Evolutionary conservation across 2,113 vertebrate genomes (phyloP), one percentile per base, ranked within the genome.

Genomic region (Tragelaphus scriptus): DNA sequence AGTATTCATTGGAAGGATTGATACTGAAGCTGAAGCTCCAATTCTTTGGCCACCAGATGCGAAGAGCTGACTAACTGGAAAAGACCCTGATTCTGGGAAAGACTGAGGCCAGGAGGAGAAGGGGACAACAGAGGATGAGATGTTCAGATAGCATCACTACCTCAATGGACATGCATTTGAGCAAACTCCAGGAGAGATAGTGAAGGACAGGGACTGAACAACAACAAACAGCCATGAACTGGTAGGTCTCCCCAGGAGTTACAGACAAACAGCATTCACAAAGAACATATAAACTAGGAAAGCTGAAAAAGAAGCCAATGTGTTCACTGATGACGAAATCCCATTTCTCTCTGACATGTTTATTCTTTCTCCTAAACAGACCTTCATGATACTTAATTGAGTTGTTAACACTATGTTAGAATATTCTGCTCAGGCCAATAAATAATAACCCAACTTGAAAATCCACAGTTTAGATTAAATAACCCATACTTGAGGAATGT

Each of bases 391-490:
- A 65, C 63, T 44, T 96, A 91, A 90, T 7, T 86, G 82, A 95
- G 68, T 47, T 81, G 63, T 68, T 49, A 40, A 55, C 30, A 68
- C 84, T 92, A 88, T 36, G 51, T 93, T 93, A 88, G 65, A 90
- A 94, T 71, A 91, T 51, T 89, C 49, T 58, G 2, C 12, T 85
- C 1, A 15, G 55, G 79, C 49, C 75, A 95, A 85, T 56, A 96
- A 93, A 90, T 85, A 95, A 55, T 44, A 92, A 51, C 55, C 40
- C 81, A 90, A 90, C 63, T 85, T 85, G 79, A 95, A 88, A 96
- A 92, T 63, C 26, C 55, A 68, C 32, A 82, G 61, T 95, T 94
- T 86, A 95, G 51, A 94, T 81, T 92, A 92, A 85, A 92, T 89
- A 96, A 89, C 32, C 53, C 75, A n/a, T 36, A 95, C 58, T 40